Base-by-base conservation (phyloP, 2,888 invertebrate species). In the Ennomos quercinarius region DNA sequence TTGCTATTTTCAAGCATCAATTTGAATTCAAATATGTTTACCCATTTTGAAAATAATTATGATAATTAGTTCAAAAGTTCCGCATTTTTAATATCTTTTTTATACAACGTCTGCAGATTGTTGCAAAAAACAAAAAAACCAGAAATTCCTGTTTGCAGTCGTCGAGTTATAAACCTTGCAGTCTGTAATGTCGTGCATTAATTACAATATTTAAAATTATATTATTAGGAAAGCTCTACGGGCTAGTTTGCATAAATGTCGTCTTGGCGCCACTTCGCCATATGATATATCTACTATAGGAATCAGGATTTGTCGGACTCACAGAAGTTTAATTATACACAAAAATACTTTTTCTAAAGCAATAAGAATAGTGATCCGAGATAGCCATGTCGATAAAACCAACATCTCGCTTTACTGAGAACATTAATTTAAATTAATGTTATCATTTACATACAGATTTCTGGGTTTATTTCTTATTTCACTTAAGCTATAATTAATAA, bases 121-220 rank as follows among this genome's bases (percentile, higher is more conserved):
- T 12, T 13, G 34, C 46, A 45, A 9, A 41, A 38, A 37, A n/a
- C n/a, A 4, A 10, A 37, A 11, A 10, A 10, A 37, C 17, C 47
- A n/a, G 37, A 11, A 8, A n/a, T 43, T 34, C 48, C 37, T 34
- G 48, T 48, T 43, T 55, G 38, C 35, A 34, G 27, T 27, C 10
- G 8, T 9, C 34, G 12, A n/a, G n/a, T 17, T 27, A 17, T 35
- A 48, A 55, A 48, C 48, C 48, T 55, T 55, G 43, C 42, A 42
- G 37, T 39, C 36, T 45, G 9, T 37, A 27, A 34, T 11, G 35
- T 34, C 37, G 37, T 42, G 48, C 43, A 55, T 55, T n/a, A 1
- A 39, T 55, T 55, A 55, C 9, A 47, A 46, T 55, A 55, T 39
- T 48, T 43, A 34, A 38, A 48, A 43, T 36, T 34, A 39, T 43